Conservation (phyloP, 1,140 invertebrate genomes). For the Drosophila ohnishii region DNA sequence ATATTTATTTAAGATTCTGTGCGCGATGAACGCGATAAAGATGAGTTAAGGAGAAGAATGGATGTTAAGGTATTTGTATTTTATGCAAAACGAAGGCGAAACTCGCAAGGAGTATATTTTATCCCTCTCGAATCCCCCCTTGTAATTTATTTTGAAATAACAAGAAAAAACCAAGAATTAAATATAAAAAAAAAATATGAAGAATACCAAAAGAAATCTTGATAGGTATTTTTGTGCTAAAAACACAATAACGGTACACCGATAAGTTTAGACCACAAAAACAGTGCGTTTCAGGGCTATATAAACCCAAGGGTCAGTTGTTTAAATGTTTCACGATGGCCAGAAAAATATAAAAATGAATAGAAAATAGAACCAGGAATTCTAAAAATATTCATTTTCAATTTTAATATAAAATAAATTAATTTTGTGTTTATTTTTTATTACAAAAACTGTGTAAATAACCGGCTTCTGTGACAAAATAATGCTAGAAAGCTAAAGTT, state of each 20-base stretch:
- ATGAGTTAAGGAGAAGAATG: not conserved
- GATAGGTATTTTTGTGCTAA: slow-evolving; percentile 64
- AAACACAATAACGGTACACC: slow-evolving; percentile 64
- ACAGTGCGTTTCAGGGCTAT: slow-evolving; percentile 7
- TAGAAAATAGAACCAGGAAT: not conserved
- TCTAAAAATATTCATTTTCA: not conserved
- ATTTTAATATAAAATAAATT: not conserved
- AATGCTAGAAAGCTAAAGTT: not conserved
- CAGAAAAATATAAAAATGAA: not conserved
- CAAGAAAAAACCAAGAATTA: slow-evolving; percentile 1
- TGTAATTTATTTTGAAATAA: slow-evolving; percentile 49
- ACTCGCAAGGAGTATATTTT: slow-evolving; percentile 7
- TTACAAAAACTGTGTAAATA: slow-evolving; percentile 5
- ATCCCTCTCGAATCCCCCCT: slow-evolving; percentile 26
- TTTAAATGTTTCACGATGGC: not conserved
- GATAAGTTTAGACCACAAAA: slow-evolving; percentile 57
- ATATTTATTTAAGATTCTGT: slow-evolving; percentile 72
- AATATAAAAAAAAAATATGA: slow-evolving; percentile 4
- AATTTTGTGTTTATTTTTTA: not conserved
- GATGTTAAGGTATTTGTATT: slow-evolving; percentile 11
- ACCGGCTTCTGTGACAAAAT: not conserved
- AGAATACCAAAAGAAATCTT: slow-evolving; percentile 31
- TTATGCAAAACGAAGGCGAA: slow-evolving; percentile 13
- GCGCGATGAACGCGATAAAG: slow-evolving; percentile 27
- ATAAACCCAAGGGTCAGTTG: not conserved